Evolutionary conservation across 1,140 invertebrate species (phyloP).

Genomic region (Thalassaphorura encarpata): DNA sequence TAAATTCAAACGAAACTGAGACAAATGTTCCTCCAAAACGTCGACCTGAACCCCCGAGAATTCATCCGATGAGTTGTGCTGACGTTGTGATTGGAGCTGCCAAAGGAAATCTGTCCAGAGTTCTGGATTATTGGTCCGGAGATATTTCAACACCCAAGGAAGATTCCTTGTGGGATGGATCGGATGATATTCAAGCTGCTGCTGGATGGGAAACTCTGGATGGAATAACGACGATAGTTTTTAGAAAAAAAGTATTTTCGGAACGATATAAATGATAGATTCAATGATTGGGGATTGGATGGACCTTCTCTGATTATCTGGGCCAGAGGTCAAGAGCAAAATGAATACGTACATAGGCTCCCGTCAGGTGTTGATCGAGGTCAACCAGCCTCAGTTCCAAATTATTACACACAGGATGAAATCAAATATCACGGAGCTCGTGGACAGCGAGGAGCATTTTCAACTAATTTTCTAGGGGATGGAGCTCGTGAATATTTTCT

Average conservation of each 20-base stretch:
- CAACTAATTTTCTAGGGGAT: background rate
- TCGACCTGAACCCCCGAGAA: background rate
- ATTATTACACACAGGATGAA: constrained; percentile 76
- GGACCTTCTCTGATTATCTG: constrained; percentile 77
- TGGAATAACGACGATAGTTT: constrained; percentile 76
- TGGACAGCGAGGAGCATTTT: constrained; percentile 54
- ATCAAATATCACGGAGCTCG: constrained; percentile 84
- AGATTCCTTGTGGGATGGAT: constrained; percentile 79
- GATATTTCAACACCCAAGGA: constrained; percentile 77
- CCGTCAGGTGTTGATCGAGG: constrained; percentile 55
- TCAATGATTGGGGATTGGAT: constrained; percentile 3
- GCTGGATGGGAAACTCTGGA: constrained; percentile 75
- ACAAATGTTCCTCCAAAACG: background rate
- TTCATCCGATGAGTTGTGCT: constrained; percentile 88
- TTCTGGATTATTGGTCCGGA: constrained; percentile 82
- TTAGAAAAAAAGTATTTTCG: too few relatives aligned
- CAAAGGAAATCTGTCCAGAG: constrained; percentile 59
- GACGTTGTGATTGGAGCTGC: constrained; percentile 79
- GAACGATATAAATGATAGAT: constrained; percentile 1
- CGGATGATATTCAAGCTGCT: constrained; percentile 72
- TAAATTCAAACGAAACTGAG: background rate
- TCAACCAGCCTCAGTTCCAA: constrained; percentile 38
- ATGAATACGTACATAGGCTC: constrained; percentile 60
- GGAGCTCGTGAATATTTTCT: background rate
- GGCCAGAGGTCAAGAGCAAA: constrained; percentile 72